A percentile compares a stretch with the other conserved stretches of the same genome.
phyloP scores from a whole-genome alignment of 2,888 invertebrate genomes.

The Drosophila pegasa region DNA sequence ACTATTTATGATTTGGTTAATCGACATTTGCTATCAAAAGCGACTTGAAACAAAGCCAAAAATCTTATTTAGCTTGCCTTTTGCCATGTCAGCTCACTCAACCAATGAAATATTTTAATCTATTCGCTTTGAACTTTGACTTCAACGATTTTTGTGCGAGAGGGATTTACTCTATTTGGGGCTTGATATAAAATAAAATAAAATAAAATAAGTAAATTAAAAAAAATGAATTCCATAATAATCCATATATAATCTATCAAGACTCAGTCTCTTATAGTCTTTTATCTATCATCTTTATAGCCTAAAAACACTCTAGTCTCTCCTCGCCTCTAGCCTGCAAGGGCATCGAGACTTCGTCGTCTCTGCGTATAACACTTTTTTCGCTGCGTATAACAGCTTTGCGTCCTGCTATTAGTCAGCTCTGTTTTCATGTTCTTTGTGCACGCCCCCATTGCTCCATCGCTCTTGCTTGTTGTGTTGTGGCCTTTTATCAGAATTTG shows the following conservation, averaged over 20 bases:
- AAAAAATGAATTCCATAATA: too few relatives aligned
- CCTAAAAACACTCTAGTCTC: too few relatives aligned
- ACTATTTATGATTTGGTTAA: slow-evolving; percentile 4
- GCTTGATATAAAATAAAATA: too few relatives aligned
- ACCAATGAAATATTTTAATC: slow-evolving; percentile 4
- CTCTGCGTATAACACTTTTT: not conserved
- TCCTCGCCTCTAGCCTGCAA: too few relatives aligned
- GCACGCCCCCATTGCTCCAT: not conserved
- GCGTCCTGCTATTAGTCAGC: not conserved
- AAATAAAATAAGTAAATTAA: too few relatives aligned
- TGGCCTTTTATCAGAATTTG: slow-evolving; percentile 37
- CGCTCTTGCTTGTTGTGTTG: slow-evolving; percentile 1
- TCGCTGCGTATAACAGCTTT: not conserved
- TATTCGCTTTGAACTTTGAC: slow-evolving; percentile 9
- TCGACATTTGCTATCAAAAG: not conserved
- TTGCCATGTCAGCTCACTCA: not conserved
- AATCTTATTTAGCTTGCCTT: not conserved
- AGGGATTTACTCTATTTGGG: too few relatives aligned
- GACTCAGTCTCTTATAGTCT: too few relatives aligned
- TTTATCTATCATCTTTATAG: too few relatives aligned
- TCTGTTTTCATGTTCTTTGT: not conserved
- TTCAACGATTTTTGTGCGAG: slow-evolving; percentile 4
- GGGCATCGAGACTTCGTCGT: not conserved
- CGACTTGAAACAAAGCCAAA: not conserved
- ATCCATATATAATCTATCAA: too few relatives aligned